These are phyloP conservation scores for Colius striatus DNA, from an alignment of 2,113 vertebrate genomes.

Conservation along the genomic window DNA sequence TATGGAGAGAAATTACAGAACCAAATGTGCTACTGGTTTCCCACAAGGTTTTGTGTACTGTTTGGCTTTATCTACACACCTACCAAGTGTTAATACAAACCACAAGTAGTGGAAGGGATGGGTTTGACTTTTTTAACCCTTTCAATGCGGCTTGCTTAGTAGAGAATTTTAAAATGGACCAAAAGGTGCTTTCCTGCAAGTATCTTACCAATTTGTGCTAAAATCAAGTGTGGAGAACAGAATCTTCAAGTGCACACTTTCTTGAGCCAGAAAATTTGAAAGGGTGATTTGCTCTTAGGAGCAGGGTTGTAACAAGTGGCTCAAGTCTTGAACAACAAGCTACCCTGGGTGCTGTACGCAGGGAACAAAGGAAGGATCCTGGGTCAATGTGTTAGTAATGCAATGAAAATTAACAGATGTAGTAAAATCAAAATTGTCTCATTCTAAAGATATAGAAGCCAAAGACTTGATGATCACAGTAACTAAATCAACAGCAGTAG, in stretches of 20 bases:
- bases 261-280: neutral
- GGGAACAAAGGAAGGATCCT: neutral
- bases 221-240: neutral
- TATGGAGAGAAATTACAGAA: neutral
- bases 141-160: neutral
- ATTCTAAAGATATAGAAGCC: neutral
- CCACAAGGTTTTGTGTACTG: fast-evolving
- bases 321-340: neutral
- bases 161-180: neutral
- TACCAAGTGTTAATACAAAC: neutral
- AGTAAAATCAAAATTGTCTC: neutral
- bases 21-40: neutral
- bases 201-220: neutral
- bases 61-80: neutral
- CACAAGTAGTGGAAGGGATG: neutral
- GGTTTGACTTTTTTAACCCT: neutral
- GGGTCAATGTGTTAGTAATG: neutral
- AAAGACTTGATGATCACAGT: neutral
- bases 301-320: neutral
- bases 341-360: neutral
- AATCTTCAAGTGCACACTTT: neutral
- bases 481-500: neutral
- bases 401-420: neutral
- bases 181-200: neutral
- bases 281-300: neutral